Percentiles rank a stretch among this genome's conserved stretches.
phyloP scores from a whole-genome alignment of 2,888 invertebrate species.

The Priocnemis perturbator region DNA sequence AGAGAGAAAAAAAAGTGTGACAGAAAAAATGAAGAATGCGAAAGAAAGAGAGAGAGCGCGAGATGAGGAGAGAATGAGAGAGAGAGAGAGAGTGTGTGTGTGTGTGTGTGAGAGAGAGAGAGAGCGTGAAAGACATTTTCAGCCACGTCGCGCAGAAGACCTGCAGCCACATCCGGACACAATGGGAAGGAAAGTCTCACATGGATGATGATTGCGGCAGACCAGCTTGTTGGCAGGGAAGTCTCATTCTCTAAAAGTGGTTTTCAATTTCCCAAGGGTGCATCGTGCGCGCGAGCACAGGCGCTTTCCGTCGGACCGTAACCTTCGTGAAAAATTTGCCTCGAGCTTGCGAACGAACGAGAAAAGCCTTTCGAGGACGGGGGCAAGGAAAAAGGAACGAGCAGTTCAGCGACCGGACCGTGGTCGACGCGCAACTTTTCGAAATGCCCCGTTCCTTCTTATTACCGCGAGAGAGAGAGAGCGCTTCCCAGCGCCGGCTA shows the following conservation, averaged over 20 bases:
- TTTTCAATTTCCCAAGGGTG: constrained; percentile 74
- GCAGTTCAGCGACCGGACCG: background rate
- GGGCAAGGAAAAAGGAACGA: background rate
- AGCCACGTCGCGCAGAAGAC: constrained; percentile 71
- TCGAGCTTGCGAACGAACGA: background rate
- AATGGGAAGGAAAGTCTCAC: constrained; percentile 69
- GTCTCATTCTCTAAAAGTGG: constrained; percentile 75
- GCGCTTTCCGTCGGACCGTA: constrained; percentile 37
- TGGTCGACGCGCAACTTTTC: too few species aligned
- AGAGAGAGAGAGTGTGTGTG: constrained; percentile 16
- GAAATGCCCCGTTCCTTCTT: too few species aligned
- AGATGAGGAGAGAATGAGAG: background rate
- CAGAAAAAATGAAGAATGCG: constrained; percentile 20
- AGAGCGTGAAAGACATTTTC: constrained; percentile 65
- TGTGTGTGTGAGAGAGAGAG: constrained; percentile 22
- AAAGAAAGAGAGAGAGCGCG: constrained; percentile 15
- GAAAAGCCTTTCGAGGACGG: background rate
- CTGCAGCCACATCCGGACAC: constrained; percentile 69
- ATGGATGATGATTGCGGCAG: constrained; percentile 74
- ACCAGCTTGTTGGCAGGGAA: constrained; percentile 76
- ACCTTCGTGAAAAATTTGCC: constrained; percentile 12
- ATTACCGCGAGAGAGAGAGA: too few species aligned
- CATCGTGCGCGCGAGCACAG: constrained; percentile 58
- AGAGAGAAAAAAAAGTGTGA: constrained; percentile 19
- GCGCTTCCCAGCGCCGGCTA: too few species aligned